Conservation (phyloP, 2,888 invertebrate species). For the Diploptera punctata region DNA sequence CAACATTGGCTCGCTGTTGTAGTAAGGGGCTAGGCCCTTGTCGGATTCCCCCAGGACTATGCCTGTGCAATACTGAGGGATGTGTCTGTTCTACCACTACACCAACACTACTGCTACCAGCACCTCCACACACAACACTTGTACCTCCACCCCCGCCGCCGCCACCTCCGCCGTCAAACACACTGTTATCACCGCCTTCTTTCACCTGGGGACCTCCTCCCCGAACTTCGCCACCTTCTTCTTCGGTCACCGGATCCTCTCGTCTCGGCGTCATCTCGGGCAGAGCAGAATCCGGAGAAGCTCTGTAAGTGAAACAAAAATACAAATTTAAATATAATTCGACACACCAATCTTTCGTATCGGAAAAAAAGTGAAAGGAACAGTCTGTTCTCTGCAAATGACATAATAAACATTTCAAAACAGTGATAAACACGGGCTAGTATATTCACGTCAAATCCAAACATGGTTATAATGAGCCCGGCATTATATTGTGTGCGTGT, state of each 20-base stretch:
- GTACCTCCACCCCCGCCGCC: constrained; percentile 43
- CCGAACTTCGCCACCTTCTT: constrained; percentile 34
- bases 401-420: too few relatives aligned
- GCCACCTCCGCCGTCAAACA: constrained; percentile 51
- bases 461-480: too few relatives aligned
- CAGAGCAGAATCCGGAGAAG: constrained; percentile 56
- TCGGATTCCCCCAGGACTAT: constrained; percentile 14
- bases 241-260: constrained; percentile 27
- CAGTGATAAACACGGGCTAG: too few relatives aligned
- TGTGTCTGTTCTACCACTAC: constrained; percentile 31
- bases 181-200: constrained; percentile 49
- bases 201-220: constrained; percentile 46
- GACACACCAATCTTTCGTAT: too few relatives aligned
- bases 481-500: too few relatives aligned
- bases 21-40: constrained; percentile 39
- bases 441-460: too few relatives aligned
- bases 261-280: constrained; percentile 8
- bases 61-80: constrained; percentile 25
- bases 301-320: too few relatives aligned
- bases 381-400: too few relatives aligned
- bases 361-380: too few relatives aligned
- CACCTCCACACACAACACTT: not conserved
- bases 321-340: too few relatives aligned
- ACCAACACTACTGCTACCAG: not conserved
- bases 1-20: constrained; percentile 42